These are phyloP conservation scores for Capromys pilorides DNA, from an alignment of 2,797 vertebrate genomes.

Conservation along the genomic window DNA sequence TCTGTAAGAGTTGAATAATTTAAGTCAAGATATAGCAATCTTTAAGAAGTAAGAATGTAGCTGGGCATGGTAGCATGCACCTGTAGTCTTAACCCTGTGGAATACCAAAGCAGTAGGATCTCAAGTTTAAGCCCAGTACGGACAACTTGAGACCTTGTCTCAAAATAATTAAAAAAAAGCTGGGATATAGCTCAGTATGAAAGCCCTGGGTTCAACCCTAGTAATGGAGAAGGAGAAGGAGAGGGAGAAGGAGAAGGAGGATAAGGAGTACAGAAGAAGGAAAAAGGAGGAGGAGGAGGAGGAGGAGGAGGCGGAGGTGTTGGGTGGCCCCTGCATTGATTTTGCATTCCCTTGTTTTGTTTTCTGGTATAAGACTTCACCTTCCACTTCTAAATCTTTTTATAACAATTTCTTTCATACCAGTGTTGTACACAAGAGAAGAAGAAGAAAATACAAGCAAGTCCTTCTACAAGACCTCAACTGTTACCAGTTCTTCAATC, in stretches of 20 bases:
- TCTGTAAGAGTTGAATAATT: constrained; percentile 27
- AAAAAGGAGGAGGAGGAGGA: too few relatives aligned
- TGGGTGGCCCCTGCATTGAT: neutral
- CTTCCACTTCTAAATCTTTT: neutral
- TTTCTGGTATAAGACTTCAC: neutral
- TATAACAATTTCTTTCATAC: neutral
- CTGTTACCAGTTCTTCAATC: constrained; percentile 63
- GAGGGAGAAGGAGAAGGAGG: neutral
- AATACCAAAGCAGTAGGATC: neutral
- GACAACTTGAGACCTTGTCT: neutral
- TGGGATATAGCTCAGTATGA: neutral
- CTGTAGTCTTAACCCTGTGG: neutral
- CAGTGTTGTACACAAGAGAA: neutral
- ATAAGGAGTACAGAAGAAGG: too few relatives aligned
- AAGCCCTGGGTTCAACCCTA: neutral
- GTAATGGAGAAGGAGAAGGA: neutral
- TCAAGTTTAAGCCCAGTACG: neutral
- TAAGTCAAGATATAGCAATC: neutral
- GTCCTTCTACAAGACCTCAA: neutral
- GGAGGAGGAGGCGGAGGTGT: neutral
- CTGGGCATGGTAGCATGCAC: neutral
- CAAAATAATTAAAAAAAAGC: neutral
- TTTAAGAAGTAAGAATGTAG: neutral
- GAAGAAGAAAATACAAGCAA: neutral
- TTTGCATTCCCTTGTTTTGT: neutral